Evolutionary conservation across 2,888 invertebrate species (phyloP).

Genomic region (Hedya salicella): DNA sequence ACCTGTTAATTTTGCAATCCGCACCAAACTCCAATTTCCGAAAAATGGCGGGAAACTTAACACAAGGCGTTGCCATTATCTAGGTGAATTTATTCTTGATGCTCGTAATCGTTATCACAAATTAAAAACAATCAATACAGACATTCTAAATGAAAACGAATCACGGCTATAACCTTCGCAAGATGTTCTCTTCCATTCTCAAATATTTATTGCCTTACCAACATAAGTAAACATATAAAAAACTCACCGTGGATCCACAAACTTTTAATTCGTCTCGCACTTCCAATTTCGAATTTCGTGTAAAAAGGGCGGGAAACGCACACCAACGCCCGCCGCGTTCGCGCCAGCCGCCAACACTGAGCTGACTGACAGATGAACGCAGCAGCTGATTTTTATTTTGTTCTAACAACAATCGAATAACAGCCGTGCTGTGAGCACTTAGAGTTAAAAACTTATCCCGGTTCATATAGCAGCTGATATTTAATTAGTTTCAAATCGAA

Average conservation of each 20-base stretch:
- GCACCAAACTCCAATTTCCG: no score
- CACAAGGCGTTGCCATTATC: no score
- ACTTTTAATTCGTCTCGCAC: not conserved
- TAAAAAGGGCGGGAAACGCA: constrained; percentile 55
- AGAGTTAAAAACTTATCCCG: not conserved
- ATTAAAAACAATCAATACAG: not conserved
- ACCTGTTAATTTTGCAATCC: no score
- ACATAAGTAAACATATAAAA: not conserved
- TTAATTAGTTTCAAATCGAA: not conserved
- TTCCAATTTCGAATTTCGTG: constrained; percentile 32
- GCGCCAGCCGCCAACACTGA: constrained; percentile 69
- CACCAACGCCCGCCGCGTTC: constrained; percentile 62
- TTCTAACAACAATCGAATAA: constrained; percentile 22
- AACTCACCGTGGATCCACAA: constrained; percentile 15
- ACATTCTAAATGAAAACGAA: no score
- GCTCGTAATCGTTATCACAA: no score
- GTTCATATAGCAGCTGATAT: constrained; percentile 4
- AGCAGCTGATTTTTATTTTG: constrained; percentile 66
- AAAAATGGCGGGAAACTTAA: no score
- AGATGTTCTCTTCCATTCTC: not conserved
- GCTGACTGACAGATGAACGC: constrained; percentile 71
- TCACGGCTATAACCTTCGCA: not conserved
- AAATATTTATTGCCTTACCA: not conserved
- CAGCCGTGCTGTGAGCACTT: not conserved
- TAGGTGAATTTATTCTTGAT: no score